phyloP scores from a whole-genome alignment of 2,888 invertebrate species.

The Lasius platythorax region DNA sequence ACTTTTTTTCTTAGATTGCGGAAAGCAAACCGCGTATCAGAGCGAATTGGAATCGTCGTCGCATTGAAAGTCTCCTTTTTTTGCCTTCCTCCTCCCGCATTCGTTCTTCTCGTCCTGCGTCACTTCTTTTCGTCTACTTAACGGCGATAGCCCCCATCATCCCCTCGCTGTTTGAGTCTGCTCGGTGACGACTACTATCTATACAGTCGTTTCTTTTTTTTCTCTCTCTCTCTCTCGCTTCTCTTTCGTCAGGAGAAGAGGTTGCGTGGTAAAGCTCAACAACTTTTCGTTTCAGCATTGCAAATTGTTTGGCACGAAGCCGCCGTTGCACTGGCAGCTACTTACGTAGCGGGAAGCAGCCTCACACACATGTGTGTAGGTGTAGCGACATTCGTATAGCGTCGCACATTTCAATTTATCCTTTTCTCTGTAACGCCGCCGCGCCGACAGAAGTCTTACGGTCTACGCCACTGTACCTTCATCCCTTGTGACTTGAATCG shows the following conservation, averaged over 20 bases:
- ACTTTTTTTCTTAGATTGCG: constrained; percentile 45
- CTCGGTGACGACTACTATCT: constrained; percentile 62
- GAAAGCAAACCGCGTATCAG: constrained; percentile 42
- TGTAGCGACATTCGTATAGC: constrained; percentile 61
- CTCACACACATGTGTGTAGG: constrained; percentile 12
- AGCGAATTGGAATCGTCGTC: constrained; percentile 62
- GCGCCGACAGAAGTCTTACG: constrained; percentile 7
- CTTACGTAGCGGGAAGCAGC: constrained; percentile 58
- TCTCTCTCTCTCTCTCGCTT: constrained; percentile 8
- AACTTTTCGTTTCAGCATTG: constrained; percentile 84
- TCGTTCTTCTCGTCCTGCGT: constrained; percentile 39
- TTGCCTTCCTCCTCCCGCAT: constrained; percentile 55
- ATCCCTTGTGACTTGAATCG: constrained; percentile 40
- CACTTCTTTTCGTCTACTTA: constrained; percentile 54
- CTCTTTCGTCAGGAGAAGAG: constrained; percentile 55
- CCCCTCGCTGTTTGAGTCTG: constrained; percentile 28
- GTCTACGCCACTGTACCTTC: constrained; percentile 31
- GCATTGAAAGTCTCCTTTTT: constrained; percentile 60
- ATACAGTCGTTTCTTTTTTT: constrained; percentile 32
- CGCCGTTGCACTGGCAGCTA: constrained; percentile 73
- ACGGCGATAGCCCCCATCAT: constrained; percentile 49
- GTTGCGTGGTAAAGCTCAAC: constrained; percentile 74
- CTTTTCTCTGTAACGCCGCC: constrained; percentile 54
- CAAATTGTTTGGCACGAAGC: constrained; percentile 83
- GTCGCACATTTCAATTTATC: constrained; percentile 78